phyloP scores from a whole-genome alignment of 2,888 invertebrate species.

The Clunio marinus region DNA sequence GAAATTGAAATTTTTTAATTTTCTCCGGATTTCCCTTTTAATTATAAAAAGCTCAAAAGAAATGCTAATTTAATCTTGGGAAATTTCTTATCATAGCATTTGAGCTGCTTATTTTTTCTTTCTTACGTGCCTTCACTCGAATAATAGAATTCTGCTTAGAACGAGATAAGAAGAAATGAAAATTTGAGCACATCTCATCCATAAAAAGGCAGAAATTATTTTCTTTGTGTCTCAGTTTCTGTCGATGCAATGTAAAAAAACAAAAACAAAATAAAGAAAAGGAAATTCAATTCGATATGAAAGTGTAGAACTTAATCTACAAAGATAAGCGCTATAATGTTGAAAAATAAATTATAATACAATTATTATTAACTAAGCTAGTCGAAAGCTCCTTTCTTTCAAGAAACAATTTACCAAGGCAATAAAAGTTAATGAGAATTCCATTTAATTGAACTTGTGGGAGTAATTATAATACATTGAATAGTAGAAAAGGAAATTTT shows the following conservation, averaged over 20 bases:
- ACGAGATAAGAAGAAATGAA: neutral
- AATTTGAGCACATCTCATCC: constrained; percentile 21
- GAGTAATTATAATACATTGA: constrained; percentile 20
- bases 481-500: neutral
- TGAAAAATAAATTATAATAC: neutral
- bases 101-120: constrained; percentile 6
- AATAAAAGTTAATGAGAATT: constrained; percentile 35
- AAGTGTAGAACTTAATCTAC: too few relatives aligned
- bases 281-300: too few relatives aligned
- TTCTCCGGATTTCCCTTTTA: neutral
- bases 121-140: neutral
- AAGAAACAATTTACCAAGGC: neutral
- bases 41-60: neutral
- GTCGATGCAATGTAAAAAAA: neutral
- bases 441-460: constrained; percentile 26
- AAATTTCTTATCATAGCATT: neutral
- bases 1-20: neutral
- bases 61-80: neutral
- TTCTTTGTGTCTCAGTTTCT: neutral
- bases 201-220: neutral
- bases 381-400: neutral
- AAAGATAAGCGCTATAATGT: too few relatives aligned
- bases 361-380: constrained; percentile 1
- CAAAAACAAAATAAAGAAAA: too few relatives aligned
- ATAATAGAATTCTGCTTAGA: neutral